A percentile compares a stretch with the other conserved stretches of the same genome.
These are phyloP conservation scores for Scrobipalpa costella DNA, from an alignment of 2,888 invertebrate species.

Conservation along the genomic window DNA sequence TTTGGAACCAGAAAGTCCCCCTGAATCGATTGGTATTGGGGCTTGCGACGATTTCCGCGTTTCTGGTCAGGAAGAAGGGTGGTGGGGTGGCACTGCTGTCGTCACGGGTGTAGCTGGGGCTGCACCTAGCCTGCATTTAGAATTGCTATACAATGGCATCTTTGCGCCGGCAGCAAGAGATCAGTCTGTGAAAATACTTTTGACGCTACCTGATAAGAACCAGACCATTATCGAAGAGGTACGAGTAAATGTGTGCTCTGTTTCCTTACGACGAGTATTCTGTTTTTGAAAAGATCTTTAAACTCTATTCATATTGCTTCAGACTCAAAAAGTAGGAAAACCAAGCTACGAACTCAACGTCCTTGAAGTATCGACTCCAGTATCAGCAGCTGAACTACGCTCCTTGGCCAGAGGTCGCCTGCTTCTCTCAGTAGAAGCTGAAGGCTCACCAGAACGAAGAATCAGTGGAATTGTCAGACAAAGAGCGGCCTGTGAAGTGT, in stretches of 20 bases:
- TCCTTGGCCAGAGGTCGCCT: conserved; percentile 89
- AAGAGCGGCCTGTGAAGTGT: conserved; percentile 89
- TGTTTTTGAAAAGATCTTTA: neutral
- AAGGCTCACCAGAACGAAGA: conserved; percentile 83
- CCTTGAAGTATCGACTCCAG: conserved; percentile 89
- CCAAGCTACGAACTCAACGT: conserved; percentile 89
- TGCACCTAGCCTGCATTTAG: conserved; percentile 90
- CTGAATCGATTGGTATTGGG: conserved; percentile 81
- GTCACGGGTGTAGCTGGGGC: conserved; percentile 90
- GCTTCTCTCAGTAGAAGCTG: conserved; percentile 85
- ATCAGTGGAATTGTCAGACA: conserved; percentile 87
- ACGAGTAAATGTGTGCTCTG: conserved; percentile 50
- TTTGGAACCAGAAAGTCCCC: conserved; percentile 84
- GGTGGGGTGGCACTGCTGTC: conserved; percentile 95
- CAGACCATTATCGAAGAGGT: conserved; percentile 88
- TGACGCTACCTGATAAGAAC: conserved; percentile 87
- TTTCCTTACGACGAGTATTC: neutral
- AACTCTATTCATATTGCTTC: conserved; percentile 39
- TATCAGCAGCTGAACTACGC: conserved; percentile 88
- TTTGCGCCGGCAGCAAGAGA: conserved; percentile 84
- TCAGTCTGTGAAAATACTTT: conserved; percentile 84
- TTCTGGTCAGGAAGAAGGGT: conserved; percentile 80
- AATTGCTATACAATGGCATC: conserved; percentile 90
- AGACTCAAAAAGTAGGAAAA: conserved; percentile 84
- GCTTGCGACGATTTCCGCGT: conserved; percentile 77